Conservation (phyloP, 92 coral and sea anemone species). For the Epizoanthus rinbou region DNA sequence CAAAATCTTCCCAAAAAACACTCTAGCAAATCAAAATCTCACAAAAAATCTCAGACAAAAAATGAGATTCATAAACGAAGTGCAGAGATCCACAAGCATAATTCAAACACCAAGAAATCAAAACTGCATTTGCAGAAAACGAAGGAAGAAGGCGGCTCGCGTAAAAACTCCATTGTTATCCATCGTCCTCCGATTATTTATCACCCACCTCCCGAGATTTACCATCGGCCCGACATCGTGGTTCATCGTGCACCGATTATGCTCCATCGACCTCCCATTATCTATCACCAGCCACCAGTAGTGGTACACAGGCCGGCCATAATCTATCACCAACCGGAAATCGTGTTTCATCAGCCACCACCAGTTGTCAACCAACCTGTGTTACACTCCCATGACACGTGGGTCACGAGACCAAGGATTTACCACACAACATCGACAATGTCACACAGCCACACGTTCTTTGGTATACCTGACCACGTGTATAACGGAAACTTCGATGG, state of each 20-base stretch:
- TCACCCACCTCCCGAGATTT: constrained; percentile 99
- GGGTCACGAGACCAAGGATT: constrained; percentile 85
- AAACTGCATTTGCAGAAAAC: constrained; percentile 69
- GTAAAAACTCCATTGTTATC: constrained; percentile 88
- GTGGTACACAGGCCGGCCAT: constrained; percentile 98
- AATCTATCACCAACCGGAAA: constrained; percentile 95
- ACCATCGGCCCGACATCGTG: constrained; percentile 98
- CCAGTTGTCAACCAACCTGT: constrained; percentile 96
- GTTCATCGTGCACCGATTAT: constrained; percentile 98
- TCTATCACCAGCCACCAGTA: constrained; percentile 98
- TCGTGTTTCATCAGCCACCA: constrained; percentile 97
- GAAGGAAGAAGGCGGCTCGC: constrained; percentile 78
- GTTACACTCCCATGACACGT: constrained; percentile 93
- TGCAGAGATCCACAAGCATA: constrained; percentile 2
- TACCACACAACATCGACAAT: constrained; percentile 73
- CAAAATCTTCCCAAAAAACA: neutral
- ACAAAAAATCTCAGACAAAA: neutral
- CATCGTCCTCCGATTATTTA: constrained; percentile 99
- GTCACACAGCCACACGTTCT: constrained; percentile 74
- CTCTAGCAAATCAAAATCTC: neutral
- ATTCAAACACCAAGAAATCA: neutral
- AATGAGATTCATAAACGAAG: neutral
- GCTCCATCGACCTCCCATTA: constrained; percentile 93
- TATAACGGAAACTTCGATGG: constrained; percentile 56
- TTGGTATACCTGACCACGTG: constrained; percentile 83